Base-by-base conservation (phyloP, 2,888 invertebrate species). In the Elegia similella region DNA sequence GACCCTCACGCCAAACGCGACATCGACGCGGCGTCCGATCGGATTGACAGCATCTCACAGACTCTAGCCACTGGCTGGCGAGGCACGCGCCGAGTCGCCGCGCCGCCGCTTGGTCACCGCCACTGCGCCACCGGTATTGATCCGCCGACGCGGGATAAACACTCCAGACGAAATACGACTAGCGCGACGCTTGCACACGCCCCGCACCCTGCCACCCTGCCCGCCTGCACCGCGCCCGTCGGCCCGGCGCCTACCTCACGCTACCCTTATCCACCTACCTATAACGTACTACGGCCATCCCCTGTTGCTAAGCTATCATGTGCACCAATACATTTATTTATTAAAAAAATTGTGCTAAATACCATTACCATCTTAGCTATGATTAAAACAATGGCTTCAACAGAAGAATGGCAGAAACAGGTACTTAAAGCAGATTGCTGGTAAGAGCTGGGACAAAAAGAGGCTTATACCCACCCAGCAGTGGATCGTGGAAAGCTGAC, bases 121-220 rank as follows among this genome's bases (percentile, higher is more conserved):
- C 89, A 91, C 88, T 92, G 89, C 91, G 90, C 90, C 90, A 91
- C 83, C 87, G 73, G 88, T 91, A 90, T 92, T 87, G 91, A 90
- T 90, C 91, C 86, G 83, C 72, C 90, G 84, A 80, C 88, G 85
- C 88, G 90, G 90, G 88, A 90, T 88, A 86, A 88, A 88, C 88
- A 87, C 87, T 89, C 91, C 89, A 91, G 89, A 91, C 92, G 88
- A 87, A 89, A 89, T 90, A 90, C 89, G 86, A 85, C 89, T 80
- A 86, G 85, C 84, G 84, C 88, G 86, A 84, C 85, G 83, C 82
- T 84, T 84, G 87, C 87, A 86, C 86, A 84, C 86, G 81, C 87
- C 86, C 86, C 82, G 76, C 80, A 69, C 82, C 82, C 83, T 73
- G 55, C 66, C 68, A 61, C 67, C 57, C 67, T 66, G 69, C 72